Base-by-base conservation (phyloP, 2,797 vertebrate species). In the Hemitrygon akajei region DNA sequence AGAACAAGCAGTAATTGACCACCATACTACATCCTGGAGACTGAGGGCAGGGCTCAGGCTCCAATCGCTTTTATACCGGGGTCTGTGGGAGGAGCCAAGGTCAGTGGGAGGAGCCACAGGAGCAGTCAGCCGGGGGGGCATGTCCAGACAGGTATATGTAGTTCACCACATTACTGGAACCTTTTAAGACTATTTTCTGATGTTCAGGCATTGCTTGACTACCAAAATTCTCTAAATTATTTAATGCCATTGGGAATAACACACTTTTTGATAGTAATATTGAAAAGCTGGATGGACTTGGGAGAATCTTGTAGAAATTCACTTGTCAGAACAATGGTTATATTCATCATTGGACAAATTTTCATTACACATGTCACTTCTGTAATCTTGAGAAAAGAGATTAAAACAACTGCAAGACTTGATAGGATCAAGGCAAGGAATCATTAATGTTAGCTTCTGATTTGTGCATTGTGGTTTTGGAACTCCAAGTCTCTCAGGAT, bases 211-310 rank as follows among this genome's bases (percentile, higher is more conserved):
- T 47, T 47, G 47, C 47, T 47, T 47, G 27, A 47, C 25, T 92
- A 47, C 25, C 25, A 37, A 40, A 56, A 71, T 71, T 93, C 22
- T 76, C 22, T 18, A 56, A 56, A 56, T 56, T 56, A 93, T 56
- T 93, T 93, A 30, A 56, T 76, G 47, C n/a, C 6, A 75, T 40
- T 93, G 71, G 75, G 14, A 93, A 75, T n/a, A 0, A 40, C 95
- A 95, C 95, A 96, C 96, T 95, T 97, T 81, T 94, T 95, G 94
- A 97, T 95, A 91, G 96, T 87, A 63, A 96, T 94, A n/a, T 93
- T 95, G 94, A 96, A 95, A 94, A 97, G 95, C 82, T 97, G 96
- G 47, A 95, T 94, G 93, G 95, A 96, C 47, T 94, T 86, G 0
- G 96, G 96, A 25, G 96, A 96, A 18, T 94, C 95, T 1, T 95